phyloP scores from a whole-genome alignment of 2,113 vertebrate species.

The Prunella himalayana region DNA sequence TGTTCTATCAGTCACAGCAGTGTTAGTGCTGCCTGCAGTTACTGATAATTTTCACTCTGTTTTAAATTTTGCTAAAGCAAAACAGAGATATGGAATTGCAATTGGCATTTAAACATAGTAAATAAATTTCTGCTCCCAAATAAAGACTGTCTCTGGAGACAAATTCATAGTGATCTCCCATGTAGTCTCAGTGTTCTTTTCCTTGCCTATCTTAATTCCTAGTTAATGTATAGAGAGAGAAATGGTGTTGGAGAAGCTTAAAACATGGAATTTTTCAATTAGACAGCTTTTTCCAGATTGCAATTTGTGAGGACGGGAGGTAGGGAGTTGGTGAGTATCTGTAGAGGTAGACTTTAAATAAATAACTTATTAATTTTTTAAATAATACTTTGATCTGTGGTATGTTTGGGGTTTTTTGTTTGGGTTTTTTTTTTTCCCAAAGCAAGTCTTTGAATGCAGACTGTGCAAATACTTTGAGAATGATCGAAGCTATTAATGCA shows the following conservation, averaged over 20 bases:
- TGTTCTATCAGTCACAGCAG: neutral
- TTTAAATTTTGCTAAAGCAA: neutral
- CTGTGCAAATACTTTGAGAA: neutral
- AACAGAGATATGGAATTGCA: neutral
- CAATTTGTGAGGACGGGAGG: neutral
- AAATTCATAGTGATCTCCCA: neutral
- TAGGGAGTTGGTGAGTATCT: neutral
- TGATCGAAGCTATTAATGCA: constrained; percentile 6
- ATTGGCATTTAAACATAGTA: neutral
- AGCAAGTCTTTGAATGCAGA: neutral
- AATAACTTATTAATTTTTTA: neutral
- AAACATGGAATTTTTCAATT: neutral
- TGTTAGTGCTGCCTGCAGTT: neutral
- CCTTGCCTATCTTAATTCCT: neutral
- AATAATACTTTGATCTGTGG: neutral
- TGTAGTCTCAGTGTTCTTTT: neutral
- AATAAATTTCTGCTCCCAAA: neutral
- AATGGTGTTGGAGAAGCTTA: neutral
- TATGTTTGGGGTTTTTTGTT: neutral
- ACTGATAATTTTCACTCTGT: neutral
- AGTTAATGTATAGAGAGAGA: neutral
- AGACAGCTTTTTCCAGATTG: neutral
- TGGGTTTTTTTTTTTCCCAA: neutral
- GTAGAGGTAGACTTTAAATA: neutral
- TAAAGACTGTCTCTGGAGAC: neutral